Conservation (phyloP, 2,797 vertebrate species). For the Columba guinea region DNA sequence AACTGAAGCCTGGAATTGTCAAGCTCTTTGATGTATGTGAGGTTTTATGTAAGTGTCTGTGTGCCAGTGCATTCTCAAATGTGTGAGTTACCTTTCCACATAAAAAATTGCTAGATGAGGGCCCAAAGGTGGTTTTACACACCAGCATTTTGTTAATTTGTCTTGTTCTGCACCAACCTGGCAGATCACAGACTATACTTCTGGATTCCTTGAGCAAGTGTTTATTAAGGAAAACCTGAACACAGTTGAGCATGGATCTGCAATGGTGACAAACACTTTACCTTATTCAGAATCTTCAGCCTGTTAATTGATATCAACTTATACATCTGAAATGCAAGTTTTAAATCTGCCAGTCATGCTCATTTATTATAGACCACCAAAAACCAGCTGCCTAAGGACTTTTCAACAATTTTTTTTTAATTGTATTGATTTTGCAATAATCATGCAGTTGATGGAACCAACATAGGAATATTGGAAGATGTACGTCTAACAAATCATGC, state of each 20-base stretch:
- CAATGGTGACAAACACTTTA: not conserved
- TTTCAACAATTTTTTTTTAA: not conserved
- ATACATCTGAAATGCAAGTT: not conserved
- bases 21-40: not conserved
- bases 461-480: not conserved
- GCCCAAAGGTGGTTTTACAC: not conserved
- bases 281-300: not conserved
- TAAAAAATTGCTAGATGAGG: not conserved
- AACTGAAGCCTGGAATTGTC: not conserved
- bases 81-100: not conserved
- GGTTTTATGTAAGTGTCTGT: not conserved
- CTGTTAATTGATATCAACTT: not conserved
- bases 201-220: not conserved
- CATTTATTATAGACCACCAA: not conserved
- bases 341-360: constrained; percentile 5
- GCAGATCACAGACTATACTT: not conserved
- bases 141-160: not conserved
- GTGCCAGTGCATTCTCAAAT: not conserved
- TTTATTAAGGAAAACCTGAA: not conserved
- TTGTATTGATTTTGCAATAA: constrained; percentile 25
- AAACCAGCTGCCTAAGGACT: not conserved
- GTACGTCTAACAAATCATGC: not conserved
- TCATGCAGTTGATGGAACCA: not conserved
- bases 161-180: not conserved
- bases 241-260: not conserved